Conservation (phyloP, 2,113 vertebrate genomes). For the Hippocampus abdominalis region DNA sequence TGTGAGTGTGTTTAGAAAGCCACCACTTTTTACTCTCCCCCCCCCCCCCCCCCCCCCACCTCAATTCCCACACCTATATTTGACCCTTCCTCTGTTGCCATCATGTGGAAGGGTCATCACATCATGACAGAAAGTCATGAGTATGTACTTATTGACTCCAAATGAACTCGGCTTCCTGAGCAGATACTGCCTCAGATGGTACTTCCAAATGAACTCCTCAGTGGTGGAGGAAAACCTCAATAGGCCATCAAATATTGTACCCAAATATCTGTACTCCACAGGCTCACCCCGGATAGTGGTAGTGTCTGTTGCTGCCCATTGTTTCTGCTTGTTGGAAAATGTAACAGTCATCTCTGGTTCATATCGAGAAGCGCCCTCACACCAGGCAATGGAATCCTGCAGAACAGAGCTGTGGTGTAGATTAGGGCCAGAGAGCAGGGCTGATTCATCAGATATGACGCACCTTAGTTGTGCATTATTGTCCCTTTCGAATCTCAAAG, state of each 20-base stretch:
- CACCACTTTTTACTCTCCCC: no score
- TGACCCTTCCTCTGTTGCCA: no score
- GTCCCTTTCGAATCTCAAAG: no score
- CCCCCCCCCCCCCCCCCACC: no score
- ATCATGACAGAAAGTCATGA: not conserved
- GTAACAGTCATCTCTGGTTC: not conserved
- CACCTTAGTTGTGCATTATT: no score
- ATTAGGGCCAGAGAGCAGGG: not conserved
- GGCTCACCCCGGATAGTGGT: not conserved
- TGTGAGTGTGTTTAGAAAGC: no score
- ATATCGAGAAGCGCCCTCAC: not conserved
- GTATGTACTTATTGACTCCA: not conserved
- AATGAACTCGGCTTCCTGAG: conserved; percentile 1
- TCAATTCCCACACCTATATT: no score
- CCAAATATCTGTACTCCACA: not conserved
- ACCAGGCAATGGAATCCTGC: not conserved
- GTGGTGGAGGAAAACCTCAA: conserved; percentile 6
- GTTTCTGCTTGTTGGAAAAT: not conserved
- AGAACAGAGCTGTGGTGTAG: not conserved
- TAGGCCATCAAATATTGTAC: not conserved
- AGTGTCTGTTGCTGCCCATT: not conserved
- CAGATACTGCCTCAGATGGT: not conserved
- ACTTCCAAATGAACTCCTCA: not conserved
- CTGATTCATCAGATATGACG: not conserved
- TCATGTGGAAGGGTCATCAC: no score